Evolutionary conservation across 2,113 vertebrate genomes (phyloP).

Genomic region (Paraplagusia blochii): DNA sequence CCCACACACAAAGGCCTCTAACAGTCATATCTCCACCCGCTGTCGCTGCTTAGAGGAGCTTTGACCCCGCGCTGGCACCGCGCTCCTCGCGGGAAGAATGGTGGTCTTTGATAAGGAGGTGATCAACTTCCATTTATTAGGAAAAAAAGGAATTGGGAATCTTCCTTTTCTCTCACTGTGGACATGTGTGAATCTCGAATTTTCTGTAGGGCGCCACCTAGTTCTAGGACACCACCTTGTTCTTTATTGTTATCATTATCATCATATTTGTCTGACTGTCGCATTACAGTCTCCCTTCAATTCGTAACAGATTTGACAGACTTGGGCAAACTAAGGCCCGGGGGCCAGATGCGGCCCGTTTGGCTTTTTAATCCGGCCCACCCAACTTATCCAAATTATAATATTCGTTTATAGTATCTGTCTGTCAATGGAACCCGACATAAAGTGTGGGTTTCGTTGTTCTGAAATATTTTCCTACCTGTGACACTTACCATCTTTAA

Average conservation of each 20-base stretch:
- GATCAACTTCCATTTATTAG: conserved; percentile 55
- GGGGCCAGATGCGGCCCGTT: too few species aligned
- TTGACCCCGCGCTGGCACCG: conserved; percentile 52
- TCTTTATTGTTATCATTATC: neutral
- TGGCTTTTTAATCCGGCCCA: too few species aligned
- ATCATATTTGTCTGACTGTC: neutral
- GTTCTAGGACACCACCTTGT: neutral
- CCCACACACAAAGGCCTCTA: conserved; percentile 59
- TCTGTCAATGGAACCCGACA: too few species aligned
- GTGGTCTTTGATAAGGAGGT: conserved; percentile 65
- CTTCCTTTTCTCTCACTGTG: conserved; percentile 26
- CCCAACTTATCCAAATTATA: too few species aligned
- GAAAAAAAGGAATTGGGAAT: conserved; percentile 33
- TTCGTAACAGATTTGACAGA: too few species aligned
- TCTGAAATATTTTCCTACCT: too few species aligned
- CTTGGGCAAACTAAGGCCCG: too few species aligned
- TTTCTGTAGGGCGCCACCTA: neutral
- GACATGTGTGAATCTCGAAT: conserved; percentile 2
- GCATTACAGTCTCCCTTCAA: too few species aligned
- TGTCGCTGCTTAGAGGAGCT: conserved; percentile 58
- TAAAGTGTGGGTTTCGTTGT: too few species aligned
- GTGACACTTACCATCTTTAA: too few species aligned
- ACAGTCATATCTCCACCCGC: conserved; percentile 55
- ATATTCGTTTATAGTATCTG: too few species aligned
- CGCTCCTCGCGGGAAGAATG: conserved; percentile 68